Evolutionary conservation across 92 coral and sea anemone species (phyloP).

Genomic region (Palythoa heliodiscus): DNA sequence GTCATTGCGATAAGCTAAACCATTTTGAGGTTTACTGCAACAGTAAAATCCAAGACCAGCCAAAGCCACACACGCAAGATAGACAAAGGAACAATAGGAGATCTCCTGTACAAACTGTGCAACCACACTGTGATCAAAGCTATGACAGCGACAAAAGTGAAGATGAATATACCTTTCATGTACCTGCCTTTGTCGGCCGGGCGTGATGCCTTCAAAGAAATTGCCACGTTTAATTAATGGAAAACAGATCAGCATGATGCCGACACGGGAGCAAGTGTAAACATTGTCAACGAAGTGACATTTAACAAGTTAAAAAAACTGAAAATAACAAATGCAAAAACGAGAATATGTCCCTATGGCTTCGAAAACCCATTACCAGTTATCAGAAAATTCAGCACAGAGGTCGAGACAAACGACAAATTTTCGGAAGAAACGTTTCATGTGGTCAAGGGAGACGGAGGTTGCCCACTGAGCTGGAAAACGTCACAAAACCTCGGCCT

Average conservation of each 20-base stretch:
- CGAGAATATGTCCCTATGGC: conserved; percentile 29
- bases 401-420: conserved; percentile 27
- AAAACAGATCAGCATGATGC: conserved; percentile 32
- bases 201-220: conserved; percentile 25
- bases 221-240: conserved; percentile 42
- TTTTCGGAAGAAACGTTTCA: conserved; percentile 38
- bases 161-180: not conserved
- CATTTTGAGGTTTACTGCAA: not conserved
- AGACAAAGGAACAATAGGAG: not conserved
- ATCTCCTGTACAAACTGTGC: not conserved
- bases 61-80: not conserved
- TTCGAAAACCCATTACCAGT: conserved; percentile 29
- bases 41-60: not conserved
- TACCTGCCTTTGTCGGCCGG: conserved; percentile 10
- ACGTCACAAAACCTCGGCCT: conserved; percentile 47
- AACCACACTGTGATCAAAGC: not conserved
- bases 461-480: conserved; percentile 45
- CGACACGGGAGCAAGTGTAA: conserved; percentile 44
- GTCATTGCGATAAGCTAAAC: too few species aligned
- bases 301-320: conserved; percentile 12
- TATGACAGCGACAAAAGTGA: not conserved
- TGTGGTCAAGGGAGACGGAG: conserved; percentile 38
- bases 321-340: not conserved
- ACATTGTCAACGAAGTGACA: conserved; percentile 14
- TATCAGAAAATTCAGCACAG: conserved; percentile 39